phyloP scores from a whole-genome alignment of 2,113 vertebrate genomes.

The Orientallactaga bullata region DNA sequence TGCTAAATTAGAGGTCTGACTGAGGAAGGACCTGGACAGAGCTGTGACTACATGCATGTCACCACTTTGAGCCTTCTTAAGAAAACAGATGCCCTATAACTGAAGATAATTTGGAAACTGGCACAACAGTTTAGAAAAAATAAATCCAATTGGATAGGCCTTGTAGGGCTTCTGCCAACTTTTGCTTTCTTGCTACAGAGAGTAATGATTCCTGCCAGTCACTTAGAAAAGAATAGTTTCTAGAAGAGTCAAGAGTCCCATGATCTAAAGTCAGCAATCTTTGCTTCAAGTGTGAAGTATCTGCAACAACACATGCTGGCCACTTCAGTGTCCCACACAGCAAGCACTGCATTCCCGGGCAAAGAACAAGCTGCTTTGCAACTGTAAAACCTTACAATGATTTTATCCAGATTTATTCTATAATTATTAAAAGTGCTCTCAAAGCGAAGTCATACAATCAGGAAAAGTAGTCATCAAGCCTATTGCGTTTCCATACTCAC shows the following conservation, averaged over 20 bases:
- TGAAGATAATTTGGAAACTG: constrained; percentile 77
- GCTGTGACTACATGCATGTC: constrained; percentile 23
- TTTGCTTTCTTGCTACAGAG: constrained; percentile 73
- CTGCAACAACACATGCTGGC: constrained; percentile 57
- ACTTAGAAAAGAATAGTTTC: constrained; percentile 74
- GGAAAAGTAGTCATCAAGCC: constrained; percentile 49
- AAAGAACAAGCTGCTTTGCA: constrained; percentile 23
- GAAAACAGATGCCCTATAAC: constrained; percentile 73
- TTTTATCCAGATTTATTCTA: constrained; percentile 58
- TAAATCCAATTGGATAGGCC: constrained; percentile 74
- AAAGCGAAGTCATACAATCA: constrained; percentile 39
- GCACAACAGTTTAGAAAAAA: constrained; percentile 66
- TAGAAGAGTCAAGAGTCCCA: constrained; percentile 60
- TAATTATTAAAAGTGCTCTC: constrained; percentile 39
- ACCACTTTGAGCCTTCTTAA: constrained; percentile 62
- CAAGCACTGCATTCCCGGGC: not conserved
- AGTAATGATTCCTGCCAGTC: constrained; percentile 81
- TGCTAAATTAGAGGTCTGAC: constrained; percentile 19
- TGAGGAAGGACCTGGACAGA: not conserved
- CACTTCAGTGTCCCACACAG: too few relatives aligned
- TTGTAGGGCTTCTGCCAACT: constrained; percentile 71
- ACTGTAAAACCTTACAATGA: constrained; percentile 54
- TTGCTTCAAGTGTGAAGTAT: too few relatives aligned
- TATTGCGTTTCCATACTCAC: constrained; percentile 29
- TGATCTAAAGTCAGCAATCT: constrained; percentile 73